Evolutionary conservation across 2,113 vertebrate genomes (phyloP), one percentile per base, ranked within the genome.

Genomic region (Jaculus jaculus): DNA sequence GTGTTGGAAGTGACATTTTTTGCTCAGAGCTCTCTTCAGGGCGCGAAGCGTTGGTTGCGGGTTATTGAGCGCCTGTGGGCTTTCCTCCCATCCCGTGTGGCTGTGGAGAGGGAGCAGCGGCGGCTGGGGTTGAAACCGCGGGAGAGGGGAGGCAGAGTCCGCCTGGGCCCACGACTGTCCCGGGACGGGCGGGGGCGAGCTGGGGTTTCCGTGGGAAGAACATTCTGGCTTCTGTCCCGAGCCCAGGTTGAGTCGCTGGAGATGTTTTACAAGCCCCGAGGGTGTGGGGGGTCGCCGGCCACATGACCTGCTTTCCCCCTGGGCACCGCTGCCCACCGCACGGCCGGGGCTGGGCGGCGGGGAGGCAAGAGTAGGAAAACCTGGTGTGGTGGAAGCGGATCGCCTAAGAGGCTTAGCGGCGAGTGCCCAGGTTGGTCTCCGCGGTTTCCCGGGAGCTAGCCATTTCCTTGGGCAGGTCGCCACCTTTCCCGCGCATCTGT

Each of bases 401-500:
- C 86, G 74, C 71, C 28, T 58, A 72, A 68, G 81, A 42, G 61
- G 61, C 26, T 89, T 47, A 42, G 61, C 26, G 26, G 15, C 60
- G 60, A 18, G 15, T 51, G 9, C 18, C 47, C 34, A 23, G 71
- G n/a, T 65, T 39, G 77, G 51, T 82, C 42, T 47, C 42, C 34
- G 75, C 66, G 26, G 9, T 91, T 73, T 68, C 32, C 84, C 23
- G 1, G n/a, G 20, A 23, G 21, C 74, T 60, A 58, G 92, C 78
- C 13, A 26, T 75, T 90, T 78, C 51, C 39, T 75, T 42, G 93
- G 90, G 77, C 95, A 69, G 80, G 94, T 87, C 92, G 39, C 47
- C 88, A n/a, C 92, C 47, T 75, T 73, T 58, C 84, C 18, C 13
- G n/a, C 60, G 34, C 21, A 47, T 89, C 74, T 73, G 68, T 81